Base-by-base conservation (phyloP, 2,113 vertebrate genomes). In the Tupaia tana region DNA sequence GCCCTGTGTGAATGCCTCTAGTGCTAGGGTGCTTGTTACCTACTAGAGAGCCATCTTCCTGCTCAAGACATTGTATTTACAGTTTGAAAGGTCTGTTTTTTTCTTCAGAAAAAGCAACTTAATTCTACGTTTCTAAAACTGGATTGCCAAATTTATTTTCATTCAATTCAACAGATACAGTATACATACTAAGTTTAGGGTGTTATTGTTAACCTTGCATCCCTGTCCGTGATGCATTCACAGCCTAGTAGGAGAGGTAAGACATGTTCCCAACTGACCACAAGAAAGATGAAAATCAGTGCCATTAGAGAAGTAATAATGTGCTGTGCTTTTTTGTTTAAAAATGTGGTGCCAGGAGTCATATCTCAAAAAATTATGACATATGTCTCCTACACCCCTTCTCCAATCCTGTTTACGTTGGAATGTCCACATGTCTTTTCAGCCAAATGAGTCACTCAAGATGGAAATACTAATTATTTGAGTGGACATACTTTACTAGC, bases 311-410 rank as follows among this genome's bases (percentile, higher is more conserved):
- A 96, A 96, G 34, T 64, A 96, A 96, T 89, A 89, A 79, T 93
- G 63, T 29, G 58, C 75, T 86, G 2, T 86, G 5, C 0, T 83
- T 95, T 90, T 63, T 94, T 86, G 74, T 96, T 97, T 94, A 89
- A 97, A 97, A 95, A 97, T 96, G 79, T 96, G 43, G 96, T 96
- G 93, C 89, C 75, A 73, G 67, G 22, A 94, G 4, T 91, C 91
- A 70, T 95, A 89, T 94, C 95, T 96, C 94, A 96, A 93, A 83
- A 97, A 92, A 96, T 96, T 93, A 89, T 96, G 96, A 95, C 91
- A 84, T 89, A 52, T 78, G 70, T 96, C 89, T 96, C 58, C 52
- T 69, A 86, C 66, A 93, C 13, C 66, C 88, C 54, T 74, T 93
- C 61, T 59, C 74, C 73, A 94, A 27, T 89, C 58, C 52, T 96